Base-by-base conservation (phyloP, 2,797 vertebrate genomes). In the Ciconia nigra region DNA sequence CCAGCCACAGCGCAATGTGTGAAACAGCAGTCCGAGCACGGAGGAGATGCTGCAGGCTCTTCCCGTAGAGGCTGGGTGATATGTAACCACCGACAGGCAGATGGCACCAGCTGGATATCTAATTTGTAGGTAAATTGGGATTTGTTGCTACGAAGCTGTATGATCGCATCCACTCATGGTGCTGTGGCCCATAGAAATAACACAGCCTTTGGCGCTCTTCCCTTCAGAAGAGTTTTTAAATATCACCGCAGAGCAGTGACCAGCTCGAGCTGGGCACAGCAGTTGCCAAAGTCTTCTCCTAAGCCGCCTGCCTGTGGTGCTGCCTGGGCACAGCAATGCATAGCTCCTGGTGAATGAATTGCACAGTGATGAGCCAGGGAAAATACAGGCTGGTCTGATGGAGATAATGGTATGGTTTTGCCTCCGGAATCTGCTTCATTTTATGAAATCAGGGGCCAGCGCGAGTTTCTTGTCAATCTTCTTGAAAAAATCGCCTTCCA, bases 31-130 rank as follows among this genome's bases (percentile, higher is more conserved):
- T 29, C n/a, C 0, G 17, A 83, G 90, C 35, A 9, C 0, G 0
- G 37, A 54, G 77, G 42, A 93, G 58, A 18, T 28, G 3, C 3
- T 0, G 78, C 90, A 37, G 78, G 69, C 87, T 89, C 89, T 84
- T 89, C 81, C 54, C 15, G 0, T 1, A 4, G 89, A 87, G 83
- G 51, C 87, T 37, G 93, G 83, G 63, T 90, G 94, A 96, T 96
- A 87, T 96, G 90, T 97, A 78, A 58, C 76, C 90, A 86, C 90
- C 12, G 81, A 78, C 94, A 95, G 96, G 92, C 97, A 96, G 94
- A 96, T 97, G 96, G 97, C 94, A 95, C 96, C 96, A 96, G 90
- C 92, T 97, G 94, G 95, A 96, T 94, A 89, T 83, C 90, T 74
- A 91, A 95, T 95, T 95, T 91, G 72, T 94, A 88, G 79, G 69